A percentile compares a stretch with the other conserved stretches of the same genome.
phyloP scores from a whole-genome alignment of 2,113 vertebrate species.

The Sialia sialis region DNA sequence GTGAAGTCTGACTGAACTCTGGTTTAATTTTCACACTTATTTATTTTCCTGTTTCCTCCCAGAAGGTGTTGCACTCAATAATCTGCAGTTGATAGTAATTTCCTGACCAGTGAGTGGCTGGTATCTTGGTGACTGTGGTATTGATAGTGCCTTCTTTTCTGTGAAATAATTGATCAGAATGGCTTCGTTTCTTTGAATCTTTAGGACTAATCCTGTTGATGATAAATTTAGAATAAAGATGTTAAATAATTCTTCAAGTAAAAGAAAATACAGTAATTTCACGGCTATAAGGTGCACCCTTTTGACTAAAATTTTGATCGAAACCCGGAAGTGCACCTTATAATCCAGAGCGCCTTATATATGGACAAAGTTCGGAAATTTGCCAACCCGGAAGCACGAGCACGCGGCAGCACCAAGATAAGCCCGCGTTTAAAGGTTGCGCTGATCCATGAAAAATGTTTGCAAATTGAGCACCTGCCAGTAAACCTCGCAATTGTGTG shows the following conservation, averaged over 20 bases:
- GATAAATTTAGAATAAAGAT: neutral
- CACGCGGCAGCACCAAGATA: too few species aligned
- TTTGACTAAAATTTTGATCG: too few species aligned
- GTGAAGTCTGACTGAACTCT: neutral
- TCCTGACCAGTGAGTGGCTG: constrained; percentile 26
- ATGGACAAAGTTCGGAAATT: too few species aligned
- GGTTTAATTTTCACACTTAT: constrained; percentile 26
- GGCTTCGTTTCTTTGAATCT: neutral
- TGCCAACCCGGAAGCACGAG: too few species aligned
- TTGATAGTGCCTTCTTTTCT: neutral
- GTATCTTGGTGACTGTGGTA: neutral
- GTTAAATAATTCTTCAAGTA: neutral
- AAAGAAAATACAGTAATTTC: too few species aligned
- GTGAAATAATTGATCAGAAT: neutral
- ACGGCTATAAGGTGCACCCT: too few species aligned
- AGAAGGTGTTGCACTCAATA: constrained; percentile 44
- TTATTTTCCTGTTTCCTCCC: neutral
- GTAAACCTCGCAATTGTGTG: too few species aligned
- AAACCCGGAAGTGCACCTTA: too few species aligned
- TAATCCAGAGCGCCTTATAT: too few species aligned
- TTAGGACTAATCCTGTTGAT: neutral
- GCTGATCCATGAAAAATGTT: too few species aligned
- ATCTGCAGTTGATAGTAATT: constrained; percentile 27
- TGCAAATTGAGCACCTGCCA: too few species aligned
- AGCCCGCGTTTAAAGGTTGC: too few species aligned